These are phyloP conservation scores for Plemyria rubiginata DNA, from an alignment of 2,888 invertebrate genomes.

Conservation along the genomic window DNA sequence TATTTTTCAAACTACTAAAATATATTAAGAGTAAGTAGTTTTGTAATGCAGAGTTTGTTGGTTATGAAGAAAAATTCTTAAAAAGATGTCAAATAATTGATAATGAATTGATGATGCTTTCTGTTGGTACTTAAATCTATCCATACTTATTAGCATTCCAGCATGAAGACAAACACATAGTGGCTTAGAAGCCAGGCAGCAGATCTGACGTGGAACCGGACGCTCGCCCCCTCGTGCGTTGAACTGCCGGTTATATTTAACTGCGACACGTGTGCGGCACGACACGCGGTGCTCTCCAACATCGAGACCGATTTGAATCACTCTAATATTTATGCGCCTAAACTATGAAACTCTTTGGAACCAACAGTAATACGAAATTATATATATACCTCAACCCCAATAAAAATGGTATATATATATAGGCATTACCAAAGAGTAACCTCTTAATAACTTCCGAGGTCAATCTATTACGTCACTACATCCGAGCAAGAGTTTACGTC, in stretches of 20 bases:
- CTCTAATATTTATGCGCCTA: slow-evolving; percentile 45
- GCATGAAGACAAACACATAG: slow-evolving; percentile 11
- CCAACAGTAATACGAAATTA: background rate
- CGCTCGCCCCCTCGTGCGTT: slow-evolving; percentile 74
- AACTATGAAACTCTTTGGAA: slow-evolving; percentile 26
- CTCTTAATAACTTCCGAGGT: slow-evolving; percentile 1
- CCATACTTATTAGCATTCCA: slow-evolving; percentile 1
- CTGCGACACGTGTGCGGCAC: slow-evolving; percentile 66
- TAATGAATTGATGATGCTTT: background rate
- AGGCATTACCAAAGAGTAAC: background rate
- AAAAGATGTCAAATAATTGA: background rate
- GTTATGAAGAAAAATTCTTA: background rate
- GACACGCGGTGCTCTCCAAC: slow-evolving; percentile 66
- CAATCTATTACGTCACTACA: slow-evolving; percentile 14
- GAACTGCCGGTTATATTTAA: slow-evolving; percentile 83
- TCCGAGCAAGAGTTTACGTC: background rate
- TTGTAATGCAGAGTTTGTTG: too few species aligned
- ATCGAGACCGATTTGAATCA: slow-evolving; percentile 60
- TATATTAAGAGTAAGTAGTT: background rate
- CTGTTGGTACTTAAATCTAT: background rate
- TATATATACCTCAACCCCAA: background rate
- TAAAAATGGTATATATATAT: background rate
- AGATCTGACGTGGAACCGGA: slow-evolving; percentile 50
- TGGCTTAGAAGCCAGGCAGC: slow-evolving; percentile 34
- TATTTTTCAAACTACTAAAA: background rate